Evolutionary conservation across 2,888 invertebrate genomes (phyloP), one percentile per base, ranked within the genome.

Genomic region (Nomada lathburiana): DNA sequence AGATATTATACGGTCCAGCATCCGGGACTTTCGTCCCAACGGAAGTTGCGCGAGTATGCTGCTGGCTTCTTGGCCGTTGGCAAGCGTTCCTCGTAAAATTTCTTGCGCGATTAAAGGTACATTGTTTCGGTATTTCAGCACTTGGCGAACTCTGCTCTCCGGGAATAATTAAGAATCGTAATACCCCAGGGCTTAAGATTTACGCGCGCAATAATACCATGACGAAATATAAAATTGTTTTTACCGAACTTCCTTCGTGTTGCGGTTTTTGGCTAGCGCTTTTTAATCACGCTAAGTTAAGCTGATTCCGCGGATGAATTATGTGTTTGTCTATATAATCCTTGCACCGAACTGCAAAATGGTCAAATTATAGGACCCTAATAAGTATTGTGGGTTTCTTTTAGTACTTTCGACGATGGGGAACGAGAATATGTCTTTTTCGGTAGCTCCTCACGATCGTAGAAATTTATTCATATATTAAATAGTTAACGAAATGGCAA

Each of bases 141-240:
- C 60, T 80, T 50, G 53, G 65, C 47, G 42, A 69, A 78, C 52
- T 60, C 65, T 65, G 60, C 65, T 65, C 53, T n/a, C 10, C 36
- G 65, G 60, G 70, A 63, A 72, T 80, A 80, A 80, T 80, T 80
- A 72, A 72, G 80, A 79, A 70, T 70, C 52, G 79, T 57, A 36
- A 59, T 79, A 50, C 62, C 60, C 36, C 23, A 13, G 16, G 26
- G 53, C 23, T 64, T 36, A 47, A 75, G 20, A 73, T 77, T 65
- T 67, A 60, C 68, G 20, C 13, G 18, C n/a, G 55, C 50, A 57
- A 26, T 63, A 50, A 44, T 52, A 52, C 59, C 18, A 52, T 44
- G 23, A 20, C 10, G 23, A 63, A 26, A 26, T 26, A 62, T n/a
- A 47, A 53, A n/a, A 71, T 71, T 63, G 53, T 44, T 26, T 42